A percentile compares a stretch with the other conserved stretches of the same genome.
Conservation (phyloP, 2,797 vertebrate genomes). For the Alcedo atthis region DNA sequence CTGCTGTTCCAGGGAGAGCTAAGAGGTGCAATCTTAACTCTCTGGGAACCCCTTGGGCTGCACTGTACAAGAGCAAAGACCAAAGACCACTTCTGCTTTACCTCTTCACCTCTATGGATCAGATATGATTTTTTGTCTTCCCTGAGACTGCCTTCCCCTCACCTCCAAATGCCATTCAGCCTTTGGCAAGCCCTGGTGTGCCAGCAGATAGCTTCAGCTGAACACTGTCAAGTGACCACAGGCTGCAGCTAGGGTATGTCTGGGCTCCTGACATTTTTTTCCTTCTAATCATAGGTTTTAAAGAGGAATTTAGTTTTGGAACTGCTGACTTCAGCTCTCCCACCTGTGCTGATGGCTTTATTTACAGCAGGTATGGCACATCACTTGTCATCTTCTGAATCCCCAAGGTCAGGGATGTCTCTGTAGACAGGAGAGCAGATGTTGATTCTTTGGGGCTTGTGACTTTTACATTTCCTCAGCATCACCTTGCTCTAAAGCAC, state of each 20-base stretch:
- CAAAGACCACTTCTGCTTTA: background rate
- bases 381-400: background rate
- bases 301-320: background rate
- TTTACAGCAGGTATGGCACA: background rate
- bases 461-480: constrained; percentile 23
- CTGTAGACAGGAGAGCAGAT: background rate
- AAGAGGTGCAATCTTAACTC: background rate
- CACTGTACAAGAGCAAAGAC: background rate
- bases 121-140: background rate
- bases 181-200: background rate
- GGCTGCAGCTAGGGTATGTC: background rate
- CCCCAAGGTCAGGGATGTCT: background rate
- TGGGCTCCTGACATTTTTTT: background rate
- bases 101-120: background rate
- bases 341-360: background rate
- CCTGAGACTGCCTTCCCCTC: background rate
- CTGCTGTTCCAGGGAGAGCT: background rate
- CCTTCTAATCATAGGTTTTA: background rate
- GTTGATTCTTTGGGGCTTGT: constrained; percentile 11
- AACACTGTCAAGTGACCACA: background rate
- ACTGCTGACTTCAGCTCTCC: constrained; percentile 9
- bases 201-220: background rate
- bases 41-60: background rate
- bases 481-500: background rate
- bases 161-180: background rate